Conservation (phyloP, 1,140 invertebrate genomes). For the Drosophila auraria region DNA sequence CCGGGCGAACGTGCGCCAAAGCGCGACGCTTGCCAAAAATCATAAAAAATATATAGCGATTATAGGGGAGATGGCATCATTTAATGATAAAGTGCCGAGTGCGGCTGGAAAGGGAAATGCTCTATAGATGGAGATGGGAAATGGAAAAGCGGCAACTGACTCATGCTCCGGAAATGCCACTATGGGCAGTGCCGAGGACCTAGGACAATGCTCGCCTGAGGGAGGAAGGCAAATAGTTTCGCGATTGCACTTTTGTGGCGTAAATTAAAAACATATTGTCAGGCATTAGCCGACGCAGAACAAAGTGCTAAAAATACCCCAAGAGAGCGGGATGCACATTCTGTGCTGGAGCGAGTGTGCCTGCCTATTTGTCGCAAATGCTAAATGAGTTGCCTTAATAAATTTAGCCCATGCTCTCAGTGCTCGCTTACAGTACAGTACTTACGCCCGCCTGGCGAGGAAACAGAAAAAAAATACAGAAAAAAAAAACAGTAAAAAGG, state of each 20-base stretch:
- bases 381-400: conserved; percentile 78
- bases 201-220: conserved; percentile 21
- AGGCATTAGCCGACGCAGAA: conserved; percentile 56
- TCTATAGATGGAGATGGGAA: conserved; percentile 7
- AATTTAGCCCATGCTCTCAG: conserved; percentile 73
- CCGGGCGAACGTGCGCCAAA: conserved; percentile 73
- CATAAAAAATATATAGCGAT: conserved; percentile 73
- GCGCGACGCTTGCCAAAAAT: conserved; percentile 71
- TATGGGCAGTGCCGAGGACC: conserved; percentile 28
- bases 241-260: conserved; percentile 60
- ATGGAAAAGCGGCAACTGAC: conserved; percentile 24
- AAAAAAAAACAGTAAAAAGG: conserved; percentile 4
- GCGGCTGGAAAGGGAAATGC: conserved; percentile 7
- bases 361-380: conserved; percentile 66
- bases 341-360: conserved; percentile 45
- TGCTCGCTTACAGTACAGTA: conserved; percentile 43
- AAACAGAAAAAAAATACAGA: neutral
- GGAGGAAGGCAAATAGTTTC: conserved; percentile 54
- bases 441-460: conserved; percentile 38
- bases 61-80: conserved; percentile 55
- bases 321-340: conserved; percentile 55
- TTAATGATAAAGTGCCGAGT: conserved; percentile 57
- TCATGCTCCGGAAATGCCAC: conserved; percentile 52
- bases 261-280: conserved; percentile 83
- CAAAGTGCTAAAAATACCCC: conserved; percentile 63